Evolutionary conservation across 1,140 invertebrate species (phyloP).

Genomic region (Triops cancriformis): DNA sequence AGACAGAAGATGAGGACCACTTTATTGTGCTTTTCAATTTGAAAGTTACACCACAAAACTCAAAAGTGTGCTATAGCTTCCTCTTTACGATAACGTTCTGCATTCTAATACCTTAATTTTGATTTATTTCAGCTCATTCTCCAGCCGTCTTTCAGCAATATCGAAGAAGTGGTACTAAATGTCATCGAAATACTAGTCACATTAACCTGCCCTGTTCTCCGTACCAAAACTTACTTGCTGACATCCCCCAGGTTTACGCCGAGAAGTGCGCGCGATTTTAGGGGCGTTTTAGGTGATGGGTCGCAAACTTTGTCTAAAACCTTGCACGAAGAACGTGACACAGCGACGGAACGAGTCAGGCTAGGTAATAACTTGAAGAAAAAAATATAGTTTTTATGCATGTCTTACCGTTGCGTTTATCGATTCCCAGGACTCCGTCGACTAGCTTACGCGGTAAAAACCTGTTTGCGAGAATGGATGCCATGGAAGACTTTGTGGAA

Average conservation of each 20-base stretch:
- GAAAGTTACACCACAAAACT: not conserved
- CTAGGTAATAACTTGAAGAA: not conserved
- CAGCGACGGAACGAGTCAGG: not conserved
- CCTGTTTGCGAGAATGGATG: not conserved
- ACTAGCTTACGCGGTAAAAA: not conserved
- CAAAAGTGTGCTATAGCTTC: not conserved
- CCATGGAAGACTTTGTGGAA: not conserved
- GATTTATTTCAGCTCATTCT: not conserved
- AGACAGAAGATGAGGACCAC: not conserved
- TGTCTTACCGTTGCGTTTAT: not conserved
- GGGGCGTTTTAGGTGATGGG: not conserved
- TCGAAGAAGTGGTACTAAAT: not conserved
- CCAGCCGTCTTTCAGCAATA: not conserved
- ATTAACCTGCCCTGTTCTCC: not conserved
- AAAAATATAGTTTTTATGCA: not conserved
- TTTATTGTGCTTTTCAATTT: not conserved
- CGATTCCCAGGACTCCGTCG: not conserved
- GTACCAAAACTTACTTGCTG: not conserved
- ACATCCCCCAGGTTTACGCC: not conserved
- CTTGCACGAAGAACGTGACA: not conserved
- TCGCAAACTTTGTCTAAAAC: not conserved
- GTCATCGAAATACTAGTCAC: not conserved
- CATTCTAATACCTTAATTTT: not conserved
- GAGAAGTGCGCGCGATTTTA: not conserved
- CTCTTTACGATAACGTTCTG: no score